Conservation (phyloP, 2,113 vertebrate species). For the Amphiprion percula region DNA sequence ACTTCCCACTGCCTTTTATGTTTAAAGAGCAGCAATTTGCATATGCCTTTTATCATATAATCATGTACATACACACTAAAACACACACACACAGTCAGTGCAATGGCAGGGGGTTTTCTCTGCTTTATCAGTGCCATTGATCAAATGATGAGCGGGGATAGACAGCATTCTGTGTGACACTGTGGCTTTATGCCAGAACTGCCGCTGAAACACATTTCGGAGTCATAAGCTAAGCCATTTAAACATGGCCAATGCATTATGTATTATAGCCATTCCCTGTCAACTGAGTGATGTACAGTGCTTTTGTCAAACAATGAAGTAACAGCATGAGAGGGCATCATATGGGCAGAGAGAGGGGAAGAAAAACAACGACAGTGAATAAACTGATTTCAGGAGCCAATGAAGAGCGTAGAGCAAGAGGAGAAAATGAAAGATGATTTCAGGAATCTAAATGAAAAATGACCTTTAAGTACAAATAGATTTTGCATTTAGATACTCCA, state of each 20-base stretch:
- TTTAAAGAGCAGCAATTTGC: conserved; percentile 45
- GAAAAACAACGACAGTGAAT: neutral
- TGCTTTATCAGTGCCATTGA: conserved; percentile 48
- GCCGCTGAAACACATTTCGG: conserved; percentile 44
- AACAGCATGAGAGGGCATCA: conserved; percentile 54
- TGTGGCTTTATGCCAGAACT: conserved; percentile 51
- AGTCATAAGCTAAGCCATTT: conserved; percentile 53
- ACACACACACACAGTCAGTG: conserved; percentile 3
- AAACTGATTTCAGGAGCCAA: conserved; percentile 17
- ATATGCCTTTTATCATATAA: conserved; percentile 46
- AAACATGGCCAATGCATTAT: conserved; percentile 46
- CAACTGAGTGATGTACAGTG: conserved; percentile 57
- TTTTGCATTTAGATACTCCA: conserved; percentile 74
- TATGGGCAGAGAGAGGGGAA: neutral
- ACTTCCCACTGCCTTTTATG: conserved; percentile 41
- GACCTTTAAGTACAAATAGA: conserved; percentile 76
- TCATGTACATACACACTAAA: conserved; percentile 26
- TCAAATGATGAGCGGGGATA: conserved; percentile 37
- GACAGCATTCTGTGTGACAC: conserved; percentile 33
- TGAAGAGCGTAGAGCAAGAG: conserved; percentile 27
- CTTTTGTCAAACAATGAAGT: conserved; percentile 48
- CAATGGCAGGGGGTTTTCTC: conserved; percentile 21
- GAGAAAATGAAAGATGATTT: conserved; percentile 42
- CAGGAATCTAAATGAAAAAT: conserved; percentile 68
- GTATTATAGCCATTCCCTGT: conserved; percentile 52